Percentiles rank a stretch among this genome's conserved stretches.
These are phyloP conservation scores for Zoanthus solanderi DNA, from an alignment of 92 coral and sea anemone species.

Conservation along the genomic window DNA sequence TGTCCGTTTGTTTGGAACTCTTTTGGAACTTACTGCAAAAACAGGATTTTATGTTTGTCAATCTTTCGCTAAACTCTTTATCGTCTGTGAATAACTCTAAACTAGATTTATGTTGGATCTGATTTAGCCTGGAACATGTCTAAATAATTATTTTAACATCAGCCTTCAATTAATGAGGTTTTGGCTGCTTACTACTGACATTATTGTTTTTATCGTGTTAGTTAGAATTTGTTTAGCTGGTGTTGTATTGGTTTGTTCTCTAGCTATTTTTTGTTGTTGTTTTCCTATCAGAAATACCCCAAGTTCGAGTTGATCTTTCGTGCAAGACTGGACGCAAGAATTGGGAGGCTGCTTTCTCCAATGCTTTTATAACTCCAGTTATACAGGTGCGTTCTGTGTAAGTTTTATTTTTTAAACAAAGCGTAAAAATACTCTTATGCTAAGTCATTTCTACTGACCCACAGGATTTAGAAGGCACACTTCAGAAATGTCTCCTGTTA, in stretches of 20 bases:
- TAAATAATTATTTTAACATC: too few relatives aligned
- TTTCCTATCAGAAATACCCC: not conserved
- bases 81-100: too few relatives aligned
- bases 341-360: slow-evolving; percentile 78
- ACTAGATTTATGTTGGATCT: too few relatives aligned
- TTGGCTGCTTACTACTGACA: too few relatives aligned
- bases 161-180: too few relatives aligned
- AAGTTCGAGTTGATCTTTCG: slow-evolving; percentile 35
- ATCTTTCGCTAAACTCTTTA: too few relatives aligned
- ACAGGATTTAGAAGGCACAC: slow-evolving; percentile 53
- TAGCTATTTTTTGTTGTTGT: not conserved
- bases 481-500: slow-evolving; percentile 52
- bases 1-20: too few relatives aligned
- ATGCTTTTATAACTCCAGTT: slow-evolving; percentile 65
- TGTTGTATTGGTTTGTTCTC: not conserved
- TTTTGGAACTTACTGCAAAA: too few relatives aligned
- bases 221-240: too few relatives aligned
- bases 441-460: not conserved
- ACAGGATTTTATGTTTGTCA: too few relatives aligned
- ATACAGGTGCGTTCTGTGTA: slow-evolving; percentile 51
- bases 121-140: too few relatives aligned
- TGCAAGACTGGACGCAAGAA: slow-evolving; percentile 61
- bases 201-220: too few relatives aligned
- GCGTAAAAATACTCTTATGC: not conserved
- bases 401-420: not conserved